phyloP scores from a whole-genome alignment of 2,113 vertebrate genomes.

The Apaloderma vittatum region DNA sequence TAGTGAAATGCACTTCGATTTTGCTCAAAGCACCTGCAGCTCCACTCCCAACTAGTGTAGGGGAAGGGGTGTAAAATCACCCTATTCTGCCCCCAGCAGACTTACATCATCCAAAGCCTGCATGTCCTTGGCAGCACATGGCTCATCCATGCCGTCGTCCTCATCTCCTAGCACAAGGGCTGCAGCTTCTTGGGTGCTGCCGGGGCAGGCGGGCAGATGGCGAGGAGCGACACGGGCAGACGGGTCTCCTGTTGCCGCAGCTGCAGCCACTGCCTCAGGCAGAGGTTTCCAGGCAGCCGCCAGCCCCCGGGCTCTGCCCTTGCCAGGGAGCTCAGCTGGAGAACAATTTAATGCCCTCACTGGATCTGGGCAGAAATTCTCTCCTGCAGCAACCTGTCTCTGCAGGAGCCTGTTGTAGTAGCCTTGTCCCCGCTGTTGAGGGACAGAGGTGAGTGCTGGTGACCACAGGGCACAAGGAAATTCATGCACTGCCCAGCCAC shows the following conservation, averaged over 20 bases:
- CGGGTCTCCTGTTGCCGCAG: neutral
- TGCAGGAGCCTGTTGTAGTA: neutral
- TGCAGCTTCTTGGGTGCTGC: neutral
- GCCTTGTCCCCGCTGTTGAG: neutral
- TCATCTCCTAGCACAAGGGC: neutral
- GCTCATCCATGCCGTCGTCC: neutral
- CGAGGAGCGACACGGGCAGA: neutral
- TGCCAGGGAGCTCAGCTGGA: neutral
- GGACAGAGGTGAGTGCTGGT: neutral
- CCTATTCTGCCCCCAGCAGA: neutral
- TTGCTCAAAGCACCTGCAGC: neutral
- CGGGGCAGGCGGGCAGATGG: neutral
- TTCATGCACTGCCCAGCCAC: neutral
- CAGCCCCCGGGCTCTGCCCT: neutral
- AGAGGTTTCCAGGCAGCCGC: neutral
- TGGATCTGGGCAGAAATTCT: neutral
- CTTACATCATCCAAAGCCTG: neutral
- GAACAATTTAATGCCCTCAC: fast-evolving
- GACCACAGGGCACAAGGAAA: fast-evolving
- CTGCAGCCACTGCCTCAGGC: neutral
- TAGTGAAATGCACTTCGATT: neutral
- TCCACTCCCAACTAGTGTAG: neutral
- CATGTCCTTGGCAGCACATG: fast-evolving
- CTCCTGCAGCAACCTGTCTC: fast-evolving
- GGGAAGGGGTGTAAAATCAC: neutral